These are phyloP conservation scores for Crotalus horridus DNA, from an alignment of 2,113 vertebrate genomes.

Conservation along the genomic window DNA sequence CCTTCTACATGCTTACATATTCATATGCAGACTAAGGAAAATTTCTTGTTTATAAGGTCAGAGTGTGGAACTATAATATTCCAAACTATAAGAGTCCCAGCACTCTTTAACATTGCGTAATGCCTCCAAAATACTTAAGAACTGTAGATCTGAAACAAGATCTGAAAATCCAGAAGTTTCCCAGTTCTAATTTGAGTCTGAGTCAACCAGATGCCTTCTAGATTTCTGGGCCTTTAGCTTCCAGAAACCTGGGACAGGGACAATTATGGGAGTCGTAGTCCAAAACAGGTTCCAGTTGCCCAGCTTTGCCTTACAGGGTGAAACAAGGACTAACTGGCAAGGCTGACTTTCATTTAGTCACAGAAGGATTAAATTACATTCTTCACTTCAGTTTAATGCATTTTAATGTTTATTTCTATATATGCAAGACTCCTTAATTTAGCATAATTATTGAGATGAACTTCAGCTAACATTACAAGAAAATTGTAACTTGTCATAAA, in stretches of 20 bases:
- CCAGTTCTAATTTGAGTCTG: not conserved
- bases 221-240: not conserved
- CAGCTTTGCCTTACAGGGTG: not conserved
- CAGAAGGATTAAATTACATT: slow-evolving; percentile 57
- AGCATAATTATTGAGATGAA: slow-evolving; percentile 76
- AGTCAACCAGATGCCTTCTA: not conserved
- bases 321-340: slow-evolving; percentile 27
- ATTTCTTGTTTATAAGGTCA: not conserved
- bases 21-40: not conserved
- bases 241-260: not conserved
- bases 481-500: slow-evolving; percentile 80
- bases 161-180: not conserved
- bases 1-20: not conserved
- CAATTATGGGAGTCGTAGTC: not conserved
- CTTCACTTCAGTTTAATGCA: slow-evolving; percentile 60
- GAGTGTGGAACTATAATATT: not conserved
- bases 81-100: not conserved
- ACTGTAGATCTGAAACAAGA: not conserved
- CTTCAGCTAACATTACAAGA: slow-evolving; percentile 73
- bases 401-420: slow-evolving; percentile 72
- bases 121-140: not conserved
- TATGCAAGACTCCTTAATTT: slow-evolving; percentile 70
- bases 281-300: not conserved
- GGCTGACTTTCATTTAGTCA: slow-evolving; percentile 23
- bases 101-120: not conserved